Percentiles rank a stretch among this genome's conserved stretches.
phyloP scores from a whole-genome alignment of 2,113 vertebrate genomes.

The Pogonocichla stellata region DNA sequence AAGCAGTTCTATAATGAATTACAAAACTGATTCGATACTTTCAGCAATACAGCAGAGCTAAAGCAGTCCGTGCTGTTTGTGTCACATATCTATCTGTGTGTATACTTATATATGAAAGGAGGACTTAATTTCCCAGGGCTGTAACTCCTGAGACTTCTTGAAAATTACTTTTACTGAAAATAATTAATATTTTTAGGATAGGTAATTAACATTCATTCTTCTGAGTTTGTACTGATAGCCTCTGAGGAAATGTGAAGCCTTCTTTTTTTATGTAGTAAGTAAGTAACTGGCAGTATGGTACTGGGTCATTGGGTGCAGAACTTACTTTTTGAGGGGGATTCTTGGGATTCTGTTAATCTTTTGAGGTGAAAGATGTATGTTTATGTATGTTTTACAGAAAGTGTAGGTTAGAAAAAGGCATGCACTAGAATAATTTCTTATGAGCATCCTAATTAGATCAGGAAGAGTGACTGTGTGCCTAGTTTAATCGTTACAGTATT shows the following conservation, averaged over 20 bases:
- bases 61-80: not conserved
- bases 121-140: not conserved
- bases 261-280: not conserved
- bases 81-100: not conserved
- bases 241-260: not conserved
- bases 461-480: not conserved
- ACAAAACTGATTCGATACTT: not conserved
- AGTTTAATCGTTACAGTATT: constrained; percentile 12
- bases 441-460: not conserved
- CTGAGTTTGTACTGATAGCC: not conserved
- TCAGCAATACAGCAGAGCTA: not conserved
- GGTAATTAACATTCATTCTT: constrained; percentile 42
- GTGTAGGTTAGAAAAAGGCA: not conserved
- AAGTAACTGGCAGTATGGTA: not conserved
- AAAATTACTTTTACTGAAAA: constrained; percentile 30
- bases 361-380: not conserved
- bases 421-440: not conserved
- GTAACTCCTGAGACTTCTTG: not conserved
- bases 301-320: not conserved
- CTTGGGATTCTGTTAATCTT: not conserved
- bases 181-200: constrained; percentile 10
- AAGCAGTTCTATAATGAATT: not conserved
- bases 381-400: not conserved
- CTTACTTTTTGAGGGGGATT: not conserved
- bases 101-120: not conserved